phyloP scores from a whole-genome alignment of 2,888 invertebrate species.

The Cepaea hortensis region DNA sequence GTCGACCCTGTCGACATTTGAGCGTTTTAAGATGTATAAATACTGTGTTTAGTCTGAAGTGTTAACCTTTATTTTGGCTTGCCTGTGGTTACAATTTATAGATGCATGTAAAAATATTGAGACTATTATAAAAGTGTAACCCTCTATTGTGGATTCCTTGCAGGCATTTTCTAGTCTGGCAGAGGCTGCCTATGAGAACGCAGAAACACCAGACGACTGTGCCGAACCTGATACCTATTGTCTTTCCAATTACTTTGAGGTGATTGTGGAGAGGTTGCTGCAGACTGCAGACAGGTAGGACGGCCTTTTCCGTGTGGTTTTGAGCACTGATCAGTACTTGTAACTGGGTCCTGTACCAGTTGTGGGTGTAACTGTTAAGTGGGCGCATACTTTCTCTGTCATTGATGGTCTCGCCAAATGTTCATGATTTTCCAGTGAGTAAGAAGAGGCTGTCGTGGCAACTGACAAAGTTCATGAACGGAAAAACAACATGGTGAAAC shows the following conservation, averaged over 20 bases:
- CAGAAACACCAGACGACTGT: conserved; percentile 79
- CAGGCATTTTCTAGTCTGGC: conserved; percentile 93
- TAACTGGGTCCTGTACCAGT: too few relatives aligned
- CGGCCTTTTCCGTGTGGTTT: neutral
- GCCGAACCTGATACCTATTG: conserved; percentile 89
- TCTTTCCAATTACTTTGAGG: conserved; percentile 94
- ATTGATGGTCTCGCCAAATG: too few relatives aligned
- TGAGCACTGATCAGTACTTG: too few relatives aligned
- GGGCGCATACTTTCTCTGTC: too few relatives aligned
- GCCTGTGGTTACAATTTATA: neutral
- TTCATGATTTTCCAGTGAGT: too few relatives aligned
- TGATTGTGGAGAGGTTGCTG: conserved; percentile 91
- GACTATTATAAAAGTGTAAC: neutral
- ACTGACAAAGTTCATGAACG: too few relatives aligned
- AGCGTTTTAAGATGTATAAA: too few relatives aligned
- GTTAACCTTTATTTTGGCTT: neutral
- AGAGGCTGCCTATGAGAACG: conserved; percentile 96
- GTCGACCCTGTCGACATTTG: too few relatives aligned
- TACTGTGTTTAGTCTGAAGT: too few relatives aligned
- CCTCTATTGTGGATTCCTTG: neutral
- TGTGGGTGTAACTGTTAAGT: too few relatives aligned
- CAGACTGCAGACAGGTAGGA: conserved; percentile 89
- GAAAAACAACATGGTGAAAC: too few relatives aligned
- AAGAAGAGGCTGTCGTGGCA: too few relatives aligned
- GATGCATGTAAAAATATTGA: neutral